Evolutionary conservation across 2,888 invertebrate species (phyloP), one percentile per base, ranked within the genome.

Genomic region (Amphipyra tragopoginis): DNA sequence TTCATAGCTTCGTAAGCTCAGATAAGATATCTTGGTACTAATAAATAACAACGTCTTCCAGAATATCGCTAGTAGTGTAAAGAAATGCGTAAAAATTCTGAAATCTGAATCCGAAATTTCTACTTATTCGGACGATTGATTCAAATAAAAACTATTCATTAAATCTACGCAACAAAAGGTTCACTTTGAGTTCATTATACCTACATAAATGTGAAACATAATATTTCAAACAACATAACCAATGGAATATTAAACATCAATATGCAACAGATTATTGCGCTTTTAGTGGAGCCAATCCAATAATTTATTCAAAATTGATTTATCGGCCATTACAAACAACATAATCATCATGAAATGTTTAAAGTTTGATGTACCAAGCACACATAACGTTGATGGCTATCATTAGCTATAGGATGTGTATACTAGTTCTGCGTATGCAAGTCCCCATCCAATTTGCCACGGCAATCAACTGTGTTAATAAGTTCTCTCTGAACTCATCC

Each of bases 381-480:
- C 58, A 72, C 58, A 72, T 73, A 21, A 21, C 21, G 21, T 21
- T 79, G 79, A 78, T 73, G 72, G 72, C 72, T 78, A 74, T 80
- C 78, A 81, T 83, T 85, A 84, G 79, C 73, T 47, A 47, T 64
- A 21, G 26, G 15, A 2, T 11, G 10, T 1, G 52, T 59, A 78
- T 42, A 57, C 40, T 42, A 80, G 75, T 60, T 59, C 43, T 82
- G 80, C 80, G 81, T 84, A 85, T 84, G 83, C 81, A 84, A 80
- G 84, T 87, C 86, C 87, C 86, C 83, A 83, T 87, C 86, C 90
- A 90, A 90, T 90, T 89, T 87, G 83, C 86, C 77, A 79, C 83
- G 80, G 86, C 86, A 89, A 90, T 91, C 88, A 90, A 86, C 85
- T 84, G 86, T 81, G 87, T 86, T 91, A 90, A 89, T 90, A 88